phyloP scores from a whole-genome alignment of 2,797 vertebrate genomes.

The Lacerta agilis region DNA sequence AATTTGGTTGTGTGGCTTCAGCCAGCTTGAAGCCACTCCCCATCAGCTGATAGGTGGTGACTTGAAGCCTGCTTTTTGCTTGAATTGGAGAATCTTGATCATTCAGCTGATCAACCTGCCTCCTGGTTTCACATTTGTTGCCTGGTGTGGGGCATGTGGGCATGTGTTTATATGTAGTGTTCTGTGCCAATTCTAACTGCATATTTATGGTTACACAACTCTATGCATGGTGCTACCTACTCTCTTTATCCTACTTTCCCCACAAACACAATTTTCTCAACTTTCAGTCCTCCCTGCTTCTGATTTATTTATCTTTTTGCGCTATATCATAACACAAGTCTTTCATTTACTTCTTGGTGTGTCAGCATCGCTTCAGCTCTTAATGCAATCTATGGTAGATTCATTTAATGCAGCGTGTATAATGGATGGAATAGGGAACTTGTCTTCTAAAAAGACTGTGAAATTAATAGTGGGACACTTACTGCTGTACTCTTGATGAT shows the following conservation, averaged over 20 bases:
- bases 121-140: no score
- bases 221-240: not conserved
- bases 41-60: no score
- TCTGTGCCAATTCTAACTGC: not conserved
- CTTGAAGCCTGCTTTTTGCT: no score
- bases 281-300: not conserved
- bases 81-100: no score
- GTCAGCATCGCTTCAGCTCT: not conserved
- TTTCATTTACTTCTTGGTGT: conserved; percentile 21
- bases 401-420: conserved; percentile 8
- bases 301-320: not conserved
- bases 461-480: conserved; percentile 27
- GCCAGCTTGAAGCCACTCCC: no score
- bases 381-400: conserved; percentile 21
- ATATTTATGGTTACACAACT: not conserved
- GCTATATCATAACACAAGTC: not conserved
- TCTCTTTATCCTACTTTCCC: not conserved
- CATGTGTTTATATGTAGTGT: not conserved
- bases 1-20: no score
- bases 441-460: conserved; percentile 32
- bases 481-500: conserved; percentile 22
- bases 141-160: no score
- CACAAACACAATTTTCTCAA: not conserved
- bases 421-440: conserved; percentile 27
- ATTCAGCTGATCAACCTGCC: no score